Evolutionary conservation across 1,140 invertebrate species (phyloP), one percentile per base, ranked within the genome.

Genomic region (Hylyphantes graminicola): DNA sequence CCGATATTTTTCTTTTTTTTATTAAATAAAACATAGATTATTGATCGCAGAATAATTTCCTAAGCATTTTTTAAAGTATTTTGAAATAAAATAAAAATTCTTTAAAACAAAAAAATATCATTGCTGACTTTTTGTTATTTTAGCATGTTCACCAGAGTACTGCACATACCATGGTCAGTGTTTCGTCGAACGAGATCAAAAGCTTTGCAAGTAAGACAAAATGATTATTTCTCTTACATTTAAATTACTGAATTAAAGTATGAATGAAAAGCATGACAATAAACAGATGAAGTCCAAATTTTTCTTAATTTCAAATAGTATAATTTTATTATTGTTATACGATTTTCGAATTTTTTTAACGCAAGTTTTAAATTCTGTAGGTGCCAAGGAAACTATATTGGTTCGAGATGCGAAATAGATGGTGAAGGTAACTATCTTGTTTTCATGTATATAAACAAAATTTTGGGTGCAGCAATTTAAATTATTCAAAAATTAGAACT

Each of bases 361-460:
- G 3, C 59, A 85, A 15, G 2, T 17, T 48, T 67, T 9, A 70
- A 7, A 72, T 72, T 87, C 63, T 88, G 0, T 89, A 95, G 94
- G 82, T 97, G 96, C 88, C 91, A 92, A 53, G 94, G 95, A 0
- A 96, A 94, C 87, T 96, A 95, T 89, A 97, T 97, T 88, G 96
- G 96, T 0, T 92, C 92, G 0, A 93, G 94, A 87, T 97, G 96
- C 89, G 96, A 97, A 89, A 93, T 97, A 61, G 96, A 97, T 88
- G 96, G 95, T 10, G 96, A 97, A 91, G 81, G 85, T 86, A 72
- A 78, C 3, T 35, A 35, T 35, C 35, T 35, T 2, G 35, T 35
- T 35, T 35, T 35, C 35, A 35, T 35, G 35, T 35, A 35, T 35
- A 35, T 35, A 35, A 35, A 35, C 35, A 35, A 35, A 2, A 35